Evolutionary conservation across 2,888 invertebrate genomes (phyloP).

Genomic region (Kuschelorhynchus macadamiae): DNA sequence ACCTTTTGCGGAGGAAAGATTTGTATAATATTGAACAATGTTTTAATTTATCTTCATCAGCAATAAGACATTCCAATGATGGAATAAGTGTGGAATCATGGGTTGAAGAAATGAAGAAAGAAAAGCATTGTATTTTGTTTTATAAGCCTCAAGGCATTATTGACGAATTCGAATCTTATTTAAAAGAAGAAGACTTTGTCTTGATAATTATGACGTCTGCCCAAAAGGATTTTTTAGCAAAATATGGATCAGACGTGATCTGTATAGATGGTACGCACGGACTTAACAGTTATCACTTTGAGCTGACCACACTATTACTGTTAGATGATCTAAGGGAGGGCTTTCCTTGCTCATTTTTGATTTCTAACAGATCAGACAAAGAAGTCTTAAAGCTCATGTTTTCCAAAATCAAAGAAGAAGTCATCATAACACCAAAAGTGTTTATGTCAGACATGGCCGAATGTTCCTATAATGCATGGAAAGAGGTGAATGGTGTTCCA

Average conservation of each 20-base stretch:
- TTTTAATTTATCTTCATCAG: conserved; percentile 36
- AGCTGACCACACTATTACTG: conserved; percentile 37
- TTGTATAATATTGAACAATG: conserved; percentile 45
- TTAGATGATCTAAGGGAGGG: conserved; percentile 33
- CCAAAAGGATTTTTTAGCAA: conserved; percentile 54
- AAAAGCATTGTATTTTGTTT: conserved; percentile 38
- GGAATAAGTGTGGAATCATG: conserved; percentile 37
- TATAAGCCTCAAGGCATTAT: conserved; percentile 51
- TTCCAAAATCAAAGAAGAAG: not conserved
- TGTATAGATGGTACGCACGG: conserved; percentile 56
- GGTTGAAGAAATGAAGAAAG: conserved; percentile 27
- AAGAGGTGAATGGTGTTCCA: no score
- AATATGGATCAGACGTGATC: conserved; percentile 53
- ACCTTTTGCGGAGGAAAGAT: conserved; percentile 41
- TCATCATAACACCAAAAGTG: not conserved
- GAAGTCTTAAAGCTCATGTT: conserved; percentile 2
- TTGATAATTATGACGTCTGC: conserved; percentile 55
- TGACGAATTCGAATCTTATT: conserved; percentile 37
- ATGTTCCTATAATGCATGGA: not conserved
- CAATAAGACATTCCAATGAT: conserved; percentile 27
- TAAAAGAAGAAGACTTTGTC: conserved; percentile 54
- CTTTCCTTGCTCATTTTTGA: conserved; percentile 15
- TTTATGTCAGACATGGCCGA: conserved; percentile 1
- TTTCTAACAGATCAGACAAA: conserved; percentile 22
- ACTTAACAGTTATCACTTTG: conserved; percentile 17